Base-by-base conservation (phyloP, 1,140 invertebrate genomes). In the Platorchestia sp. region DNA sequence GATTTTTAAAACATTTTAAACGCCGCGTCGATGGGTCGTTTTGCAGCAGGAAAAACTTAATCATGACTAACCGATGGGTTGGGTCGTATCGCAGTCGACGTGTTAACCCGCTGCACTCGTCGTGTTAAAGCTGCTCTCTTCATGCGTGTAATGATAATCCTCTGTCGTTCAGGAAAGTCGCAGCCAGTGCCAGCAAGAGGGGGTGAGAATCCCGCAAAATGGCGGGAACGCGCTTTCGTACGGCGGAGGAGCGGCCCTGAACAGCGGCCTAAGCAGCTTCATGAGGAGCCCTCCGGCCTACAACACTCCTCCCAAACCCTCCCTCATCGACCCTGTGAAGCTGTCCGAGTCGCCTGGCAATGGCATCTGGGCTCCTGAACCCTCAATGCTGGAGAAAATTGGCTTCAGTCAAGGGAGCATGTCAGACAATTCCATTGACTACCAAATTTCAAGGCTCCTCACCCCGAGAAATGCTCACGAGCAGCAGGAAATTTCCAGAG, bases 291-390 rank as follows among this genome's bases (percentile, higher is more conserved):
- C 43, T n/a, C 45, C 91, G 27, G 0, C 91, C 3, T 93, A 93
- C 91, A 93, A 45, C 91, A 93, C 91, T 1, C 91, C 91, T 93
- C 91, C 91, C 44, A 93, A 93, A 36, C 91, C 91, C n/a, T 45
- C 91, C 10, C 91, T 93, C 45, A 93, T 93, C 44, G 91, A 93
- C 44, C 91, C 91, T 19, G 91, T 93, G 10, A 93, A 93, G 45
- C 91, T 93, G 40, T 93, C 91, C 36, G 91, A 93, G 45, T 93
- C 91, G 10, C 91, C 91, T 93, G 91, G 91, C 16, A 93, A 93
- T 93, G 91, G 91, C 41, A 93, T 93, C 14, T 93, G 91, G 91
- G 91, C 91, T 40, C 91, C 91, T 0, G 91, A 93, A 93, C 43
- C 91, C 19, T 45, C 91, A 14, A 93, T 93, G 91, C 45, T 93